These are phyloP conservation scores for Holocentrus rufus DNA, from an alignment of 2,797 vertebrate genomes.

Conservation along the genomic window DNA sequence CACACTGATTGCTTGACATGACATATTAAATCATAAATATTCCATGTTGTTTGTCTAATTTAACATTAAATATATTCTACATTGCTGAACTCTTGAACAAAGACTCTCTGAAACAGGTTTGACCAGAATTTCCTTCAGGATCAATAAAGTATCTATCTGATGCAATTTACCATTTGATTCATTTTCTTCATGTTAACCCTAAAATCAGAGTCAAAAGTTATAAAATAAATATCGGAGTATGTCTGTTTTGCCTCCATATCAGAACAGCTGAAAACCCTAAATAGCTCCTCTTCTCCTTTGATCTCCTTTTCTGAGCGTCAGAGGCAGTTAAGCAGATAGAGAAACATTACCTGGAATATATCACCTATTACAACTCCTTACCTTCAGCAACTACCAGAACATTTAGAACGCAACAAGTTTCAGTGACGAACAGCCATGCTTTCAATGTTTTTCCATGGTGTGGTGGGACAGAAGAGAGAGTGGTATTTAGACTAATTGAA, in stretches of 20 bases:
- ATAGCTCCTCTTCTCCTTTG: slow-evolving; percentile 14
- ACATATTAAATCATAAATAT: no score
- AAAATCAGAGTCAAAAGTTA: not conserved
- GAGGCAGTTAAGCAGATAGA: slow-evolving; percentile 6
- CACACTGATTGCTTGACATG: not conserved
- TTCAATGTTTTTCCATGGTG: slow-evolving; percentile 26
- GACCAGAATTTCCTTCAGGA: no score
- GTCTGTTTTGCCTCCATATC: not conserved
- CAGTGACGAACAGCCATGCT: not conserved
- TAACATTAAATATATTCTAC: no score
- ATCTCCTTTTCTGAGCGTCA: not conserved
- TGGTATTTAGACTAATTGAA: not conserved
- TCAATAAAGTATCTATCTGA: no score
- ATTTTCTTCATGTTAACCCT: not conserved
- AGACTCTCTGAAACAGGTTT: not conserved
- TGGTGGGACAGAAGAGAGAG: slow-evolving; percentile 21
- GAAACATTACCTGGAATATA: slow-evolving; percentile 24
- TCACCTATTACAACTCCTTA: slow-evolving; percentile 4
- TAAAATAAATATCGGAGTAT: not conserved
- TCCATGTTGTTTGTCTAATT: no score
- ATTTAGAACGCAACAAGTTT: slow-evolving; percentile 32
- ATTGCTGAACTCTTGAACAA: no score
- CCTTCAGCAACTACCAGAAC: slow-evolving; percentile 30
- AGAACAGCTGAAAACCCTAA: slow-evolving; percentile 15
- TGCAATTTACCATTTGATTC: not conserved